Evolutionary conservation across 2,797 vertebrate species (phyloP).

Genomic region (Amblyopsis hoosieri): DNA sequence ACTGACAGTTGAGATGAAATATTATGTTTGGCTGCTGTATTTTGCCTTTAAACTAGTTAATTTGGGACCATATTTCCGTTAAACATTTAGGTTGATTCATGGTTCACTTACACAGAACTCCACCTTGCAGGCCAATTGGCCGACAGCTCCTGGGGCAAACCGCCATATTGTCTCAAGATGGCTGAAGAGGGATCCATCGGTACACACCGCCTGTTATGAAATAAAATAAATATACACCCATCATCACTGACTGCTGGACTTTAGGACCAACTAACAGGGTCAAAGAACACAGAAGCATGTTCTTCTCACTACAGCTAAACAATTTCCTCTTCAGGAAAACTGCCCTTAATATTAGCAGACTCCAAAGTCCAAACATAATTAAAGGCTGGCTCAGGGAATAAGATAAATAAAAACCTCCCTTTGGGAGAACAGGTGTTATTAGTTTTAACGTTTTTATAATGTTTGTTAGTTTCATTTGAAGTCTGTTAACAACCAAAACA

Average conservation of each 20-base stretch:
- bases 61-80: too few relatives aligned
- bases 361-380: too few relatives aligned
- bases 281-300: background rate
- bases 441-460: too few relatives aligned
- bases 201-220: conserved; percentile 77
- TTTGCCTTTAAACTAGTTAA: background rate
- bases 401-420: too few relatives aligned
- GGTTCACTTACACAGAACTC: conserved; percentile 77
- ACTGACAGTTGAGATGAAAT: background rate
- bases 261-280: background rate
- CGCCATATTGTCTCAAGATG: conserved; percentile 83
- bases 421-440: too few relatives aligned
- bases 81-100: too few relatives aligned
- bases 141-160: conserved; percentile 69
- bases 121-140: conserved; percentile 71
- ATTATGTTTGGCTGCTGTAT: background rate
- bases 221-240: conserved; percentile 18
- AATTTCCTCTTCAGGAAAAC: background rate
- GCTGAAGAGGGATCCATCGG: conserved; percentile 78
- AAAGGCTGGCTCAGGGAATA: too few relatives aligned
- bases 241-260: background rate
- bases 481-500: too few relatives aligned
- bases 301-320: background rate
- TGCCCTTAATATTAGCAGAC: too few relatives aligned
- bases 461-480: too few relatives aligned